Evolutionary conservation across 2,797 vertebrate species (phyloP), one percentile per base, ranked within the genome.

Genomic region (Gouania willdenowi): DNA sequence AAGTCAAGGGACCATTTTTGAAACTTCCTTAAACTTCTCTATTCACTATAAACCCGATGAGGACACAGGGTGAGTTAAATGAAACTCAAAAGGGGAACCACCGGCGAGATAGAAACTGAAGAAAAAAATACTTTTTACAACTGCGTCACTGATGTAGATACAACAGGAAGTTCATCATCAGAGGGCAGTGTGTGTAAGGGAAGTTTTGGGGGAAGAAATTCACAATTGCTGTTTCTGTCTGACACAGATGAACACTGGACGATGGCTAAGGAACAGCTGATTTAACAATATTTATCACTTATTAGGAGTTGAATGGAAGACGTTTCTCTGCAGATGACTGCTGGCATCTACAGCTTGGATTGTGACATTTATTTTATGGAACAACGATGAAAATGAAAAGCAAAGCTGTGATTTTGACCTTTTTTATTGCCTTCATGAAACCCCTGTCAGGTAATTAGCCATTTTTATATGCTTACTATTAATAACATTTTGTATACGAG

Each of bases 391-490:
- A 77, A 25, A 29, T 45, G 4, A 67, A 16, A 10, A 32, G n/a
- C 6, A 75, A 56, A 55, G 55, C 36, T 17, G 18, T 0, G 0
- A 5, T 53, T 36, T 13, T 79, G 13, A 0, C 74, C 24, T 4
- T 76, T 6, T 8, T 83, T 17, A 34, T 76, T 4, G 7, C 70
- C 35, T 44, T 10, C 4, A 14, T 61, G 4, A 42, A 4, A 31
- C 23, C 11, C 29, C 35, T 45, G 9, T 51, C 83, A 83, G 86
- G 88, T 89, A 86, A 71, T 28, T 58, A 31, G 18, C 5, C 23
- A 14, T 7, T 11, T 44, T 48, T 35, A 23, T 13, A 9, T 8
- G 15, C 1, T 8, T 2, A 18, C 0, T 13, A 15, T 53, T 0
- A 28, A 13, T 18, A 14, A 8, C n/a, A n/a, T n/a, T n/a, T n/a